Evolutionary conservation across 2,888 invertebrate genomes (phyloP), one percentile per base, ranked within the genome.

Genomic region (Caenorhabditis sp.): DNA sequence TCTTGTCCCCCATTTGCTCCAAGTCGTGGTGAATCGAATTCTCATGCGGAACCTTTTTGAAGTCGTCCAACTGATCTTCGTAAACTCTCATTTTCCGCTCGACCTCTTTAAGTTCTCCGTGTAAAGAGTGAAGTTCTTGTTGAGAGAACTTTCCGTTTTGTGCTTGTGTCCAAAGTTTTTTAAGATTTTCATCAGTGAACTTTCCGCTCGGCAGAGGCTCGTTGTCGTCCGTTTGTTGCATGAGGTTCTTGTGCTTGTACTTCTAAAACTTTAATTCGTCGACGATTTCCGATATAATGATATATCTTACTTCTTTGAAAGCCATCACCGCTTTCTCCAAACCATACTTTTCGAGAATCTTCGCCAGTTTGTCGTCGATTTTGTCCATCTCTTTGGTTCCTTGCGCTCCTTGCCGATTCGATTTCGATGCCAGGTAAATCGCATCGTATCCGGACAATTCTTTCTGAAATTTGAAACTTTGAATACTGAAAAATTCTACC

Each of bases 151-250:
- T 85, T 26, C 85, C 87, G 12, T 64, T 64, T 54, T 83, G 85
- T 16, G 89, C 89, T 35, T 88, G 85, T 4, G 47, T n/a, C 90
- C 90, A 90, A 22, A 90, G 70, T 68, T 88, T 87, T 69, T 88
- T 86, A 14, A 90, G 84, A 12, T 86, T 84, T 31, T 81, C 81
- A 73, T 90, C 90, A 4, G 73, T 58, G 79, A 90, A 90, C 10
- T 84, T 81, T 8, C 73, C 76, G 1, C 61, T 75, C n/a, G 72
- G 72, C 8, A 72, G 69, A 28, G 66, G 69, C 28, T 73, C 80
- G 14, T 88, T 80, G 1, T 76, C 79, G 12, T 72, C 80, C 5
- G 83, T 63, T 54, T 61, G 54, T 44, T 82, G 70, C 8, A 68
- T 63, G 10, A 84, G 76, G 47, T 85, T 85, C 16, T 82, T 82